Conservation (phyloP, 2,888 invertebrate species). For the Isoperla grammatica region DNA sequence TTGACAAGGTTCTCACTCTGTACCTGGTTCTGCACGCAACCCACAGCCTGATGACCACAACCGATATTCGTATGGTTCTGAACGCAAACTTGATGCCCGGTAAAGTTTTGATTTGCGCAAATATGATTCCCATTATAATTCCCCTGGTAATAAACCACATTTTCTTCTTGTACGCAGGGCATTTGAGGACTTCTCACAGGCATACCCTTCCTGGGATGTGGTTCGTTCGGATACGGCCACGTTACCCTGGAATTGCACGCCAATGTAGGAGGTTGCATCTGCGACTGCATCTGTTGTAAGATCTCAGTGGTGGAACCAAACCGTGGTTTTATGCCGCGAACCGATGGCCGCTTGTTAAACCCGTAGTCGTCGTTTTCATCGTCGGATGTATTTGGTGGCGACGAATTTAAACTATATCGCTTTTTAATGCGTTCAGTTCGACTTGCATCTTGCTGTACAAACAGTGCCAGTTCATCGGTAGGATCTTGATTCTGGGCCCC, state of each 20-base stretch:
- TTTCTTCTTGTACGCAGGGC: slow-evolving; percentile 13
- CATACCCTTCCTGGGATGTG: slow-evolving; percentile 51
- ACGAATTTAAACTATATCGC: slow-evolving; percentile 47
- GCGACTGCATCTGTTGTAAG: slow-evolving; percentile 72
- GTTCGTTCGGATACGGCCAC: slow-evolving; percentile 65
- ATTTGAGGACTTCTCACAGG: slow-evolving; percentile 5
- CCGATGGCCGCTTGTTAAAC: slow-evolving; percentile 82
- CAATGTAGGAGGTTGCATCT: slow-evolving; percentile 46
- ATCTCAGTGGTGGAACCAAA: slow-evolving; percentile 76
- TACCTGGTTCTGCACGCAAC: slow-evolving; percentile 8
- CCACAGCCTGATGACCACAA: slow-evolving; percentile 9
- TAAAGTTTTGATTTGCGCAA: slow-evolving; percentile 4
- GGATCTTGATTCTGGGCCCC: slow-evolving; percentile 45
- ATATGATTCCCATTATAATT: slow-evolving; percentile 6
- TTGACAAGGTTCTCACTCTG: slow-evolving; percentile 4
- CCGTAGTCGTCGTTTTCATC: slow-evolving; percentile 86
- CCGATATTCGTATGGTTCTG: neutral
- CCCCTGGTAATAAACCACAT: slow-evolving; percentile 8
- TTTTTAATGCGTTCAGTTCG: slow-evolving; percentile 77
- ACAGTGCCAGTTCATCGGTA: slow-evolving; percentile 69
- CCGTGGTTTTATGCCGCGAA: slow-evolving; percentile 83
- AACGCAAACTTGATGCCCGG: neutral
- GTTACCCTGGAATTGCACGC: slow-evolving; percentile 38
- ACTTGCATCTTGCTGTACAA: slow-evolving; percentile 78
- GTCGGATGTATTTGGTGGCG: slow-evolving; percentile 51